Base-by-base conservation (phyloP, 2,113 vertebrate genomes). In the Nerophis lumbriciformis region DNA sequence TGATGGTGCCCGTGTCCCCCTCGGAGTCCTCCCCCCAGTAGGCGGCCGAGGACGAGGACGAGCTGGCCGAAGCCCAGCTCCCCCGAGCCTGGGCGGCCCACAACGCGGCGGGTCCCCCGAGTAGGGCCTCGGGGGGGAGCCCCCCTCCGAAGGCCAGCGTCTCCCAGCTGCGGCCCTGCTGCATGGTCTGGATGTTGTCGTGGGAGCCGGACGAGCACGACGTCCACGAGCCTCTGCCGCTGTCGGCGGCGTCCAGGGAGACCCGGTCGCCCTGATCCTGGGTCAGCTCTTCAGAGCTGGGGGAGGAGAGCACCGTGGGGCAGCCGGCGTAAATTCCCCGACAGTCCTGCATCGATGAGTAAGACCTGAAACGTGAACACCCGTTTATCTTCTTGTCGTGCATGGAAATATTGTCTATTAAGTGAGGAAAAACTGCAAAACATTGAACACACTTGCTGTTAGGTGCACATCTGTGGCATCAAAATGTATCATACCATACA, bases 1-100 rank as follows among this genome's bases (percentile, higher is more conserved):
- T 99, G 76, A 99, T 98, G 59, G 97, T 99, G 68, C 96, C 97
- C 0, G 96, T 99, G 69, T 99, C 97, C 0, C 96, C 96, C 85
- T 98, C 97, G 0, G 95, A 94, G 87, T 99, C 97, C 78, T 99
- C 97, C 21, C 94, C 95, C 95, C 96, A 98, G 83, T 95, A 98
- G 8, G 94, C 95, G 0, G 93, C 95, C 28, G 95, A 95, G 2
- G 95, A 93, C 6, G 90, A 91, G 28, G 55, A 57, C 16, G 90
- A 91, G 68, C 85, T 87, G 62, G 85, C 89, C 0, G 90, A 91
- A 0, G 96, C 95, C 96, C 96, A 99, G 90, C 96, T 98, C 8
- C 95, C 94, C 77, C 96, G 90, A 67, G 94, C 93, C 71, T 95
- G 95, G 35, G 94, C 93, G 49, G 93, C 93, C 64, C 95, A 95